phyloP scores from a whole-genome alignment of 2,888 invertebrate species.

The Aplocera efformata region DNA sequence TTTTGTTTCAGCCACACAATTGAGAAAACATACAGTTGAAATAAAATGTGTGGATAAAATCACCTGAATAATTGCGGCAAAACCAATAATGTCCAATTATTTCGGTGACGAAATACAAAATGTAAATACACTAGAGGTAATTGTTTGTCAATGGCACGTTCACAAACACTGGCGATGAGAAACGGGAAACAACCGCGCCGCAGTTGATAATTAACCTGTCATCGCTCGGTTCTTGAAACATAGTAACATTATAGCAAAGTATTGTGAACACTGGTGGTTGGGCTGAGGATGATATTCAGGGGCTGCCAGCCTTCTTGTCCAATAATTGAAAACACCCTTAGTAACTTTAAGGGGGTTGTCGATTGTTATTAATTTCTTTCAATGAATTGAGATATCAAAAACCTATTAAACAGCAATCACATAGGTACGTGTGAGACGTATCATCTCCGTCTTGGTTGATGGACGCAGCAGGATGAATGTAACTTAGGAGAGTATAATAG shows the following conservation, averaged over 20 bases:
- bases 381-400: too few species aligned
- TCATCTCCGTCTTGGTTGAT: too few species aligned
- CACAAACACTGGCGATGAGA: constrained; percentile 33
- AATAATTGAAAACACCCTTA: too few species aligned
- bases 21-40: not conserved
- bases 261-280: constrained; percentile 27
- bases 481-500: too few species aligned
- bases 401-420: too few species aligned
- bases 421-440: too few species aligned
- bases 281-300: constrained; percentile 2
- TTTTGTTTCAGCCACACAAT: too few species aligned
- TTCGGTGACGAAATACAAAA: constrained; percentile 3
- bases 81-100: constrained; percentile 7
- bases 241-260: constrained; percentile 30
- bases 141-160: constrained; percentile 22
- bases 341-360: too few species aligned
- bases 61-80: not conserved
- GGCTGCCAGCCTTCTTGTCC: not conserved
- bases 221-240: constrained; percentile 43
- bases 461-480: too few species aligned
- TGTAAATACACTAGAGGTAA: constrained; percentile 10
- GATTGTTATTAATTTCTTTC: too few species aligned
- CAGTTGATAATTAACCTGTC: constrained; percentile 50
- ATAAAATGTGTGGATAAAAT: not conserved
- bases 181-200: constrained; percentile 33